Conservation (phyloP, 2,888 invertebrate genomes). For the Trypoxylon attenuatum region DNA sequence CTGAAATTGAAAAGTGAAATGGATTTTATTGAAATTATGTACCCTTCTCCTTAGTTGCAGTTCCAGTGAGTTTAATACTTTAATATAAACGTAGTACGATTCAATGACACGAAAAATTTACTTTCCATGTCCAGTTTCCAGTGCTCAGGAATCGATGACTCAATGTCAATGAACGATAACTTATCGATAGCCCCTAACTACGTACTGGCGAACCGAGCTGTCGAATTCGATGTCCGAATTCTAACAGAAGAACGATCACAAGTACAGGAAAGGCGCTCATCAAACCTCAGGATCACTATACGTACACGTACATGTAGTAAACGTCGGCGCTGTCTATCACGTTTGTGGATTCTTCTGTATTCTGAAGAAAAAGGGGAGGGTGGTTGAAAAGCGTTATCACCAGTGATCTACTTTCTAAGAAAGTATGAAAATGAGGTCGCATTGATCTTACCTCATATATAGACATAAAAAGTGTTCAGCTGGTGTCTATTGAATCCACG, state of each 20-base stretch:
- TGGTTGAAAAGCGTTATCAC: not conserved
- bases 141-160: no score
- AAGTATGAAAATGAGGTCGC: not conserved
- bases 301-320: no score
- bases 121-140: no score
- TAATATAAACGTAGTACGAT: no score
- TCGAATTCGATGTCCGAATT: conserved; percentile 10
- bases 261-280: conserved; percentile 23
- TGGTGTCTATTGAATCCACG: not conserved
- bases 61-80: no score
- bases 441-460: not conserved
- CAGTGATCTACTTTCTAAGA: not conserved
- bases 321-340: not conserved
- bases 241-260: conserved; percentile 23
- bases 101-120: no score
- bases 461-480: not conserved
- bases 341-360: conserved; percentile 2
- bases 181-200: not conserved
- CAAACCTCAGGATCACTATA: not conserved
- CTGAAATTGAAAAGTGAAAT: no score
- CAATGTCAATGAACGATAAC: no score
- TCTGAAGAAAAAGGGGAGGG: not conserved
- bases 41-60: no score
- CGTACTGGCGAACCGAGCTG: not conserved
- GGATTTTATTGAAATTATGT: no score